Base-by-base conservation (phyloP, 2,113 vertebrate species). In the Oryzias celebensis region DNA sequence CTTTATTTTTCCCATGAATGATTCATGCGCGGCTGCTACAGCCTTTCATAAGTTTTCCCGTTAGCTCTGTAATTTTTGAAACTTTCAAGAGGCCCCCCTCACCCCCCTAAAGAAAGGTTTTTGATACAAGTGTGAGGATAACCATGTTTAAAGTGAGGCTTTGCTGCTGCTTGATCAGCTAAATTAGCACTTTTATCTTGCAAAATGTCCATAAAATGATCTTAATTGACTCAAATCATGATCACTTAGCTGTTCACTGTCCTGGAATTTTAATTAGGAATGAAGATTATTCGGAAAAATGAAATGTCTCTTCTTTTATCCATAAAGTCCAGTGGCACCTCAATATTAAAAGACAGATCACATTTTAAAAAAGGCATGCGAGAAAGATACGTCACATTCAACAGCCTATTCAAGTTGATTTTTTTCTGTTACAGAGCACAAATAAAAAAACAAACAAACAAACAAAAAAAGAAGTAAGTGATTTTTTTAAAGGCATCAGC, bases 1-100 rank as follows among this genome's bases (percentile, higher is more conserved):
- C 92, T 82, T 93, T 94, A 92, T 96, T 94, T 96, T 94, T 94
- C 89, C 94, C 95, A 96, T 95, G 94, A 95, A 96, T 94, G 94
- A 96, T 94, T 95, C 94, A 94, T 94, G 93, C 92, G 90, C 78
- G 64, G 88, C 90, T 90, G 92, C 92, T 71, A 88, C 90, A 28
- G 80, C 88, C 89, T 94, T 95, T 95, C 88, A 92, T 92, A 93
- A 88, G 92, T 93, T 92, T 93, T 83, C 88, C 91, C 88, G 93
- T 93, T 94, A 92, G 90, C 91, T 92, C 91, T 56, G 77, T 89
- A 89, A 91, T 91, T 91, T 87, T 79, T 66, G 57, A 66, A 82
- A 16, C 36, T 36, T 12, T 36, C 36, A 36, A 10, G 12, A 36
- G 3, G 5, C 7, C 26, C 7, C 7, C 1, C 1, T 28, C 7